These are phyloP conservation scores for Limanda limanda DNA, from an alignment of 2,113 vertebrate species.

Conservation along the genomic window DNA sequence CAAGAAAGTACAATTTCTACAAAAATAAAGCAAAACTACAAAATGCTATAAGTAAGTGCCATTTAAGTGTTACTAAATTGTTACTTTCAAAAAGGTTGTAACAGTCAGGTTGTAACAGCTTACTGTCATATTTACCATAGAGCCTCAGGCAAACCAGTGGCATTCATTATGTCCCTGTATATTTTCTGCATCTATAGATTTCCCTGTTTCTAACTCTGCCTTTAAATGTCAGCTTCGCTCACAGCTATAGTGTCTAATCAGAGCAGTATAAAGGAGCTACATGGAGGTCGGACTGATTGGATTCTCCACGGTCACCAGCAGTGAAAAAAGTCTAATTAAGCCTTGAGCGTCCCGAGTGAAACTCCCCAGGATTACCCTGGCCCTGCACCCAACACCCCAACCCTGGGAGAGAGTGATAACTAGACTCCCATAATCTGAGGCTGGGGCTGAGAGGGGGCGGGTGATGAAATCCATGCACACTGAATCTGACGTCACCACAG, in stretches of 20 bases:
- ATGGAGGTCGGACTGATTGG: constrained; percentile 70
- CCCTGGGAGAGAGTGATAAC: constrained; percentile 80
- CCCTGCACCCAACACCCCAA: constrained; percentile 59
- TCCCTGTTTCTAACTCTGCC: constrained; percentile 20
- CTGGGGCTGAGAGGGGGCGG: constrained; percentile 2
- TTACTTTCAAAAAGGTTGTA: too few species aligned
- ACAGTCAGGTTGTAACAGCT: too few species aligned
- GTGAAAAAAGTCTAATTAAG: constrained; percentile 79
- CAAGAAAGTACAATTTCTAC: too few species aligned
- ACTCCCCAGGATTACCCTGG: constrained; percentile 73
- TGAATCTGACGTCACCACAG: constrained; percentile 5
- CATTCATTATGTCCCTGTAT: constrained; percentile 27
- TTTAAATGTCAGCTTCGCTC: constrained; percentile 36
- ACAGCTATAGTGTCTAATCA: constrained; percentile 35
- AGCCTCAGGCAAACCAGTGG: constrained; percentile 8
- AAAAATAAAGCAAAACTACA: too few species aligned
- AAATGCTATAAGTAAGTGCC: too few species aligned
- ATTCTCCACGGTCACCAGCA: constrained; percentile 75
- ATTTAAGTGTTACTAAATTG: too few species aligned
- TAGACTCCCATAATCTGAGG: constrained; percentile 70
- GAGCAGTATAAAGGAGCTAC: constrained; percentile 50
- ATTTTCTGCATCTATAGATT: constrained; percentile 36
- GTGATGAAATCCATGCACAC: constrained; percentile 50
- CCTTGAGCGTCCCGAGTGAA: constrained; percentile 62
- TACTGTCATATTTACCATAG: neutral